Conservation (phyloP, 2,797 vertebrate species). For the Clamator glandarius region DNA sequence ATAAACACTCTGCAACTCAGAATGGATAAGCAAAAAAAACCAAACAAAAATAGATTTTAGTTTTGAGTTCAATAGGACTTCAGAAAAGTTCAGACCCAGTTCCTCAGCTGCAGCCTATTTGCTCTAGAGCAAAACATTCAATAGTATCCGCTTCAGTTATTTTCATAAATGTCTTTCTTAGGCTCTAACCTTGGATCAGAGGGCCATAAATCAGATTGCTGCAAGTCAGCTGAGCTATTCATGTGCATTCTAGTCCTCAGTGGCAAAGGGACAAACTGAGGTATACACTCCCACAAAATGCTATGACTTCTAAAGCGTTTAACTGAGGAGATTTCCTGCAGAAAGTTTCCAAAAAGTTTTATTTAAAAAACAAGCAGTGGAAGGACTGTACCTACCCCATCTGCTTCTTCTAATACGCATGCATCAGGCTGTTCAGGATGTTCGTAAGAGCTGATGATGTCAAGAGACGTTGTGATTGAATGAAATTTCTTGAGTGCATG, state of each 20-base stretch:
- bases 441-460: neutral
- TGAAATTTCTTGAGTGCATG: neutral
- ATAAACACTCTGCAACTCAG: neutral
- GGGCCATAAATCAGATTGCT: neutral
- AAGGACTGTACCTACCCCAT: neutral
- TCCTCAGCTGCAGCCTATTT: neutral
- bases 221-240: neutral
- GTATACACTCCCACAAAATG: neutral
- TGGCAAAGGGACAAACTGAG: neutral
- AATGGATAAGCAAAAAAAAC: neutral
- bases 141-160: neutral
- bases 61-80: neutral
- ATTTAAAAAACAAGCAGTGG: neutral
- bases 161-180: neutral
- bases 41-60: neutral
- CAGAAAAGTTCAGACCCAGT: neutral
- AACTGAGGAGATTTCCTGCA: neutral
- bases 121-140: neutral
- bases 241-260: neutral
- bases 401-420: neutral
- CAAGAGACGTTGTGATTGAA: neutral
- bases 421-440: neutral
- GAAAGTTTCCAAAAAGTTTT: neutral
- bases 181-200: neutral
- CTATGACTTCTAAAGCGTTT: neutral